Percentiles rank a stretch among this genome's conserved stretches.
phyloP scores from a whole-genome alignment of 1,140 invertebrate species.

The Varroa destructor region DNA sequence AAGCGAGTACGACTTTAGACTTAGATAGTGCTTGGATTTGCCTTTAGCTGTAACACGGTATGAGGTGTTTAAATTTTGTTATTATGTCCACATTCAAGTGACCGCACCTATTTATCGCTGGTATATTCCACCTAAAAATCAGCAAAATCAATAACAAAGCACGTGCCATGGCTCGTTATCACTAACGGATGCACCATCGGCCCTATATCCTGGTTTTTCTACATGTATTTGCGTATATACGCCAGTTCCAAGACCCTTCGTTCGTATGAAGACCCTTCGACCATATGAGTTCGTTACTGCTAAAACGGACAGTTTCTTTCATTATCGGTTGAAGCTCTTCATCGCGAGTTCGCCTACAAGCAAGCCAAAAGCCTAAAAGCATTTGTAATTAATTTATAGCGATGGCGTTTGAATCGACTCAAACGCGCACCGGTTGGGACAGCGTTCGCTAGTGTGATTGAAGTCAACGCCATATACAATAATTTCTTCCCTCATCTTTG shows the following conservation, averaged over 20 bases:
- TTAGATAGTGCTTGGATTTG: conserved; percentile 71
- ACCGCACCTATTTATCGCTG: conserved; percentile 93
- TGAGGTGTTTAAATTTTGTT: conserved; percentile 77
- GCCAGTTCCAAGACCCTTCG: conserved; percentile 87
- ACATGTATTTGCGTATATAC: conserved; percentile 91
- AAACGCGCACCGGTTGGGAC: conserved; percentile 82
- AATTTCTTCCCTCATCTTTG: conserved; percentile 92
- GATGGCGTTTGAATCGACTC: conserved; percentile 78
- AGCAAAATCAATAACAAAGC: conserved; percentile 96
- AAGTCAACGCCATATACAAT: conserved; percentile 98
- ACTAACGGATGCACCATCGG: conserved; percentile 84
- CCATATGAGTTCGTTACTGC: conserved; percentile 78
- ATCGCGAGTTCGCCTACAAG: conserved; percentile 72
- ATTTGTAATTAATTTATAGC: conserved; percentile 67
- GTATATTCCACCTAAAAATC: conserved; percentile 98
- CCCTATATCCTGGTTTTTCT: conserved; percentile 90
- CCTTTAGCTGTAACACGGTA: conserved; percentile 79
- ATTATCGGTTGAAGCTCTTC: conserved; percentile 78
- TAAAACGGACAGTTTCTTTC: conserved; percentile 73
- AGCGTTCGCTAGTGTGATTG: conserved; percentile 97
- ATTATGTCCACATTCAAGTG: conserved; percentile 84
- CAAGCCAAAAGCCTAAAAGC: conserved; percentile 88
- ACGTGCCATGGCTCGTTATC: conserved; percentile 88
- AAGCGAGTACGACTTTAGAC: conserved; percentile 89
- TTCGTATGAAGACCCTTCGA: conserved; percentile 71